Conservation (phyloP, 2,888 invertebrate genomes). For the Selenia dentaria region DNA sequence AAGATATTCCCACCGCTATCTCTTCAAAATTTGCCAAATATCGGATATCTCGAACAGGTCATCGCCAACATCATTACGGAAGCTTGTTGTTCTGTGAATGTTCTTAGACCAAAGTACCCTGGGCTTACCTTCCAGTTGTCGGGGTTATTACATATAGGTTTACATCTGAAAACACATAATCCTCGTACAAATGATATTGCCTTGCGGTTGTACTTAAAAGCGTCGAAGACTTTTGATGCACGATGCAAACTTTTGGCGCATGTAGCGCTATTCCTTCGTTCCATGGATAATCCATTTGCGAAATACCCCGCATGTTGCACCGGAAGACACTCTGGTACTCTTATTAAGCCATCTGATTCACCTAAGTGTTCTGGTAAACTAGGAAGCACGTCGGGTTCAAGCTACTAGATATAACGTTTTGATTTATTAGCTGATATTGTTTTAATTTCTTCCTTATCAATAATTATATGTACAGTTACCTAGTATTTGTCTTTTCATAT, state of each 20-base stretch:
- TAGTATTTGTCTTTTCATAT: not conserved
- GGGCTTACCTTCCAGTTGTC: conserved; percentile 79
- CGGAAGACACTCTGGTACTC: conserved; percentile 33
- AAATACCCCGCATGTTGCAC: conserved; percentile 66
- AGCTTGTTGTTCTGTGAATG: conserved; percentile 79
- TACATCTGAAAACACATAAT: conserved; percentile 84
- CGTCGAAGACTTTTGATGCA: conserved; percentile 56
- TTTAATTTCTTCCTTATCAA: not conserved
- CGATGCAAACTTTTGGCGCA: conserved; percentile 65
- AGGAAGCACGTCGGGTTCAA: conserved; percentile 2
- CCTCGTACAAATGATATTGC: conserved; percentile 49
- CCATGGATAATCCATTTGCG: conserved; percentile 82
- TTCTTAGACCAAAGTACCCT: conserved; percentile 85
- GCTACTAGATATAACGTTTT: no score
- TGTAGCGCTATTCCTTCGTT: conserved; percentile 73
- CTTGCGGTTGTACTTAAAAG: conserved; percentile 60
- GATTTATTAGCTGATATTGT: not conserved
- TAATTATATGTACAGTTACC: not conserved
- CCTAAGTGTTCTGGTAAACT: conserved; percentile 33
- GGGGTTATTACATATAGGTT: conserved; percentile 81
- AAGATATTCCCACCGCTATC: conserved; percentile 65
- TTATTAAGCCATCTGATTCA: conserved; percentile 36
- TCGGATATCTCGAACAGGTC: conserved; percentile 86
- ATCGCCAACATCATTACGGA: conserved; percentile 79
- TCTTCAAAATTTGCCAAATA: conserved; percentile 76